These are phyloP conservation scores for Therioaphis trifolii DNA, from an alignment of 2,888 invertebrate genomes.

Conservation along the genomic window DNA sequence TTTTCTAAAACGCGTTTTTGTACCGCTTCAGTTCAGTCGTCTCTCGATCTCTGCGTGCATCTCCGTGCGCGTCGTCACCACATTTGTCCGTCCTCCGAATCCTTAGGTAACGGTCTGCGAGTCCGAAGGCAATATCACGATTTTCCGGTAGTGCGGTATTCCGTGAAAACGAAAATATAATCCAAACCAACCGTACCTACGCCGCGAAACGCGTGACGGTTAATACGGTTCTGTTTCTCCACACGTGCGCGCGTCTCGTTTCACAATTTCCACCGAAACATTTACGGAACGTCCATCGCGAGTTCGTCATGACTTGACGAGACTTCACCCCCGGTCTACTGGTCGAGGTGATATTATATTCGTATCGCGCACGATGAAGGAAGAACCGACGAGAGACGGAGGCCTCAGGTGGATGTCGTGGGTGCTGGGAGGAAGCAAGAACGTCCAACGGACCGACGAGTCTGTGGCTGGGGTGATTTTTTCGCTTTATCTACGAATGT, in stretches of 20 bases:
- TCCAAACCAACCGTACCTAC: too few species aligned
- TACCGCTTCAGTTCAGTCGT: conserved; percentile 54
- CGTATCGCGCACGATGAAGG: conserved; percentile 48
- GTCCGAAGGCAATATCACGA: too few species aligned
- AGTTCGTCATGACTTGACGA: not conserved
- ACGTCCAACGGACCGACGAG: conserved; percentile 45
- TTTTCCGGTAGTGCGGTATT: too few species aligned
- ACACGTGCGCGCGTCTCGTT: too few species aligned
- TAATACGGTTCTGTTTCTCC: too few species aligned
- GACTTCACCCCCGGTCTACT: not conserved
- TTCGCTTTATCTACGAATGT: too few species aligned
- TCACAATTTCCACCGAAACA: too few species aligned
- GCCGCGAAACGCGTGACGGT: too few species aligned
- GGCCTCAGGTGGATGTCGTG: conserved; percentile 57
- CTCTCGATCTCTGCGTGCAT: conserved; percentile 11
- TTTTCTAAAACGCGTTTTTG: conserved; percentile 47
- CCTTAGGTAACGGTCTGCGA: too few species aligned
- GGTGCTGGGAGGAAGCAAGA: conserved; percentile 39
- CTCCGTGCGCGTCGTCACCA: too few species aligned
- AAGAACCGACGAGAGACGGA: conserved; percentile 51
- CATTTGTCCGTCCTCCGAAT: not conserved
- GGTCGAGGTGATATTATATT: not conserved
- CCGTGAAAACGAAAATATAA: too few species aligned
- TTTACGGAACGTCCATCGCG: too few species aligned
- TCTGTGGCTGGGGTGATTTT: conserved; percentile 41